A percentile compares a stretch with the other conserved stretches of the same genome.
phyloP scores from a whole-genome alignment of 1,140 invertebrate genomes.

The Ectropis grisescens region DNA sequence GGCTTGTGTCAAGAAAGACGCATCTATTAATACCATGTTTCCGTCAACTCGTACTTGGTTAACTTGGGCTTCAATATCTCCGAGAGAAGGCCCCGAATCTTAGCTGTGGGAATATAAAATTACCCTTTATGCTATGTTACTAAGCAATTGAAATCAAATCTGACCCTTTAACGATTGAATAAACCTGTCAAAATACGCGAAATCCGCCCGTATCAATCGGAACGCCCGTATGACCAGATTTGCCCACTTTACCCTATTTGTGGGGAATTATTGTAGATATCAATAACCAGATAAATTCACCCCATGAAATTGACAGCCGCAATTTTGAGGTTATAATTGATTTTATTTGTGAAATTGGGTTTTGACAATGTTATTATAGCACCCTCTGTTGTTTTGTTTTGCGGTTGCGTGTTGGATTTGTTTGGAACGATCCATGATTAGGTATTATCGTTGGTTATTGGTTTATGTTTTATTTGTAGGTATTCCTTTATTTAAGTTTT shows the following conservation, averaged over 20 bases:
- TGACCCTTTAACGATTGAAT: slow-evolving; percentile 27
- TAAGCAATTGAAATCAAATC: no score
- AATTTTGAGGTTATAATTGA: slow-evolving; percentile 53
- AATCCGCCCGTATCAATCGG: slow-evolving; percentile 54
- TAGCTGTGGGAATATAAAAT: no score
- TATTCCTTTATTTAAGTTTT: no score
- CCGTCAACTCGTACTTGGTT: no score
- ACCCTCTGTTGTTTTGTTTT: neutral
- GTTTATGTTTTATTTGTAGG: neutral
- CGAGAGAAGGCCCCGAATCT: no score
- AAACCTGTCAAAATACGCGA: slow-evolving; percentile 31
- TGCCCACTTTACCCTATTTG: slow-evolving; percentile 54
- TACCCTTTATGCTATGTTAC: no score
- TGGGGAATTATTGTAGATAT: no score
- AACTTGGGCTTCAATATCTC: no score
- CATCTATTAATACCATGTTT: no score
- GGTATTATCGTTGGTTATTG: neutral
- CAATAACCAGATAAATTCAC: slow-evolving; percentile 50
- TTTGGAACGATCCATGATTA: no score
- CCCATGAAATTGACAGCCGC: slow-evolving; percentile 36
- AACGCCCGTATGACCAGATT: slow-evolving; percentile 52
- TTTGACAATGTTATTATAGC: neutral
- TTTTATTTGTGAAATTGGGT: slow-evolving; percentile 40
- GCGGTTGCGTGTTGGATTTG: no score
- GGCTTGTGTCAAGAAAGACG: no score